Percentiles rank a stretch among this genome's conserved stretches.
These are phyloP conservation scores for Catostomus latipinnis DNA, from an alignment of 2,797 vertebrate species.

Conservation along the genomic window DNA sequence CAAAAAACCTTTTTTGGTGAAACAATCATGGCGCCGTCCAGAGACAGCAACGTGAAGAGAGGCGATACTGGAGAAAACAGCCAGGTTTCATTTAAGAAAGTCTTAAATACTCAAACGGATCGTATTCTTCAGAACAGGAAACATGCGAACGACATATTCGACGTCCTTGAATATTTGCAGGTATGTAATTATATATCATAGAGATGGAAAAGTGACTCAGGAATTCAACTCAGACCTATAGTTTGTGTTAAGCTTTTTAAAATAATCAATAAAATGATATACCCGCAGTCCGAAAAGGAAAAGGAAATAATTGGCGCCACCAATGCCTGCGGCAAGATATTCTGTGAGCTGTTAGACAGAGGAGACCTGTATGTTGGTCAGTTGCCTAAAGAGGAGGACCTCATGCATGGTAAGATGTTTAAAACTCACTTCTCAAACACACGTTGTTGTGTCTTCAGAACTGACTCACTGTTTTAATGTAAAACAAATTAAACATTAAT, in stretches of 20 bases:
- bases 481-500: too few relatives aligned
- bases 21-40: constrained; percentile 77
- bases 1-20: neutral
- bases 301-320: constrained; percentile 74
- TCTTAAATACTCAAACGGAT: constrained; percentile 70
- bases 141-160: constrained; percentile 87
- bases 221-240: neutral
- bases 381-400: constrained; percentile 82
- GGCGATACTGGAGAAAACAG: constrained; percentile 39
- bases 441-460: too few relatives aligned
- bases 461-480: too few relatives aligned
- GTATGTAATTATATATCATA: constrained; percentile 63
- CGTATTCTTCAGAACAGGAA: constrained; percentile 77
- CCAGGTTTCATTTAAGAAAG: constrained; percentile 63
- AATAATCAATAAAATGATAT: neutral
- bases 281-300: constrained; percentile 78
- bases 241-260: neutral
- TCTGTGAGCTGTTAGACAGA: constrained; percentile 81
- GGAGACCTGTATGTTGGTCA: constrained; percentile 84
- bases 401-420: constrained; percentile 73
- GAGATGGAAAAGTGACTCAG: neutral
- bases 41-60: constrained; percentile 75
- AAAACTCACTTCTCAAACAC: too few relatives aligned
- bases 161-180: constrained; percentile 86
- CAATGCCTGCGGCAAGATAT: constrained; percentile 80